Conservation (phyloP, 2,113 vertebrate species). For the Corythoichthys haematopterus region DNA sequence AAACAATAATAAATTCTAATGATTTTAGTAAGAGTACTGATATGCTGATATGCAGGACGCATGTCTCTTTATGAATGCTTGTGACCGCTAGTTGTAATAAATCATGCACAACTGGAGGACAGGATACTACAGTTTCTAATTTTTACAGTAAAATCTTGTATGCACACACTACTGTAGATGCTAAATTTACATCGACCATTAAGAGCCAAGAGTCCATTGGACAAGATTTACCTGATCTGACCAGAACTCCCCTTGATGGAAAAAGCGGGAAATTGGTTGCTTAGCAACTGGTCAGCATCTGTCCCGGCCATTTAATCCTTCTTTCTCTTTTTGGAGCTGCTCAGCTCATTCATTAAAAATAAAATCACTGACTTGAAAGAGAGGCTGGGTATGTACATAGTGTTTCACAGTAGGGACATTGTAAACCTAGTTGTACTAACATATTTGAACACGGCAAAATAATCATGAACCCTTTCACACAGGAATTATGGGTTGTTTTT, state of each 20-base stretch:
- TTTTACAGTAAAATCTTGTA: not conserved
- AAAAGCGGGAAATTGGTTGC: slow-evolving; percentile 42
- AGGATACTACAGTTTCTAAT: no score
- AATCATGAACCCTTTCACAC: no score
- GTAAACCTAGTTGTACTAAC: no score
- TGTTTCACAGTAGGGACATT: not conserved
- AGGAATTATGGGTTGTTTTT: no score
- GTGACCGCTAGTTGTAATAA: no score
- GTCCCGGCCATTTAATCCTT: not conserved
- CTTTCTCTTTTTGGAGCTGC: not conserved
- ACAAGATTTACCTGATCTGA: slow-evolving; percentile 7
- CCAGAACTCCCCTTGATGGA: not conserved
- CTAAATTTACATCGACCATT: not conserved
- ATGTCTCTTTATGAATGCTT: no score
- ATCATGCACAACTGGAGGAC: no score
- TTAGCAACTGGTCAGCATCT: slow-evolving; percentile 39
- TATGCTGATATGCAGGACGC: no score
- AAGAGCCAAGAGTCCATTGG: not conserved
- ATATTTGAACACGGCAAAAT: no score
- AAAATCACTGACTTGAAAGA: not conserved
- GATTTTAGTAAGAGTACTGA: no score
- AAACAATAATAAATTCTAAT: no score
- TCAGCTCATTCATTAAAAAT: slow-evolving; percentile 3
- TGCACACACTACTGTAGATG: not conserved
- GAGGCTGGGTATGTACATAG: not conserved